These are phyloP conservation scores for Lithophane leautieri DNA, from an alignment of 2,888 invertebrate species.

Conservation along the genomic window DNA sequence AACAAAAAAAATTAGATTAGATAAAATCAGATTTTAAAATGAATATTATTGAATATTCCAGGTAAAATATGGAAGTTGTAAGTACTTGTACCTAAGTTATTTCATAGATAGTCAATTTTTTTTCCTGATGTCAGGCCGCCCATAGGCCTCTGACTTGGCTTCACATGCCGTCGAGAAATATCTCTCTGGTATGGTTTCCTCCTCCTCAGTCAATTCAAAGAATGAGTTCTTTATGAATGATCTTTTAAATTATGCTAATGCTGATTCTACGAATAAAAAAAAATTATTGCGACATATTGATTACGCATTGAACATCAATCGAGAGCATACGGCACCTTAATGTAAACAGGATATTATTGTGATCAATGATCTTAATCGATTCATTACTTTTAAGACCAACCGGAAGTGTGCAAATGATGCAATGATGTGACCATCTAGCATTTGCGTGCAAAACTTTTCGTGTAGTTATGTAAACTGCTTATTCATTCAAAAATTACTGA, in stretches of 20 bases:
- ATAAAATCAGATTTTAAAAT: neutral
- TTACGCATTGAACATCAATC: slow-evolving; percentile 22
- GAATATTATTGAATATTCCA: neutral
- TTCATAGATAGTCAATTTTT: neutral
- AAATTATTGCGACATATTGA: slow-evolving; percentile 30
- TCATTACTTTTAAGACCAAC: slow-evolving; percentile 11
- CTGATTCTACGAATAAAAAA: neutral
- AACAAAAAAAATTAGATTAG: no score
- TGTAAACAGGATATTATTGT: slow-evolving; percentile 36
- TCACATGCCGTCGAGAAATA: no score
- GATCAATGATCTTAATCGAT: slow-evolving; percentile 30
- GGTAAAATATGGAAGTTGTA: neutral
- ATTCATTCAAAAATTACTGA: no score
- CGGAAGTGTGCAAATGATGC: slow-evolving; percentile 8
- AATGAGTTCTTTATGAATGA: neutral
- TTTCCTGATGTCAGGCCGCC: no score
- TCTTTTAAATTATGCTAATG: neutral
- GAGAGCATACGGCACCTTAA: slow-evolving; percentile 25
- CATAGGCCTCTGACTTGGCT: no score
- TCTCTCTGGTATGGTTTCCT: no score
- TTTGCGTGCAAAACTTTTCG: neutral
- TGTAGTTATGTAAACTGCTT: no score
- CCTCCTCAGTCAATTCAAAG: neutral
- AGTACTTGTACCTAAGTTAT: neutral
- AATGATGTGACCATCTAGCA: neutral